Percentiles rank a stretch among this genome's conserved stretches.
These are phyloP conservation scores for Euura saliciscinereae DNA, from an alignment of 1,140 invertebrate species.

Conservation along the genomic window DNA sequence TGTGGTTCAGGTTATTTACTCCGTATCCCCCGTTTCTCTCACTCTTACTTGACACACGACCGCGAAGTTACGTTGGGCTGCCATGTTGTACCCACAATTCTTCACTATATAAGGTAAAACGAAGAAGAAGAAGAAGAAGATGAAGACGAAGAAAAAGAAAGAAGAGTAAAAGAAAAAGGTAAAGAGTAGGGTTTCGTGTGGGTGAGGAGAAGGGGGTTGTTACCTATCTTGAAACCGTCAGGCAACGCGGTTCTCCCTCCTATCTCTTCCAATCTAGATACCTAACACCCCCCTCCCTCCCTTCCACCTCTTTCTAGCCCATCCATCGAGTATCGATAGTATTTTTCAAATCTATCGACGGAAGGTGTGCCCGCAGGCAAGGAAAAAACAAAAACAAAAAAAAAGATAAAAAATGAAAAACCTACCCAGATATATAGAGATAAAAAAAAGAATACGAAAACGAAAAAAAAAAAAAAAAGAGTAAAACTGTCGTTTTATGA, in stretches of 20 bases:
- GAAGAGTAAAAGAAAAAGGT: too few relatives aligned
- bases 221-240: constrained; percentile 1
- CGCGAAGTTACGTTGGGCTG: neutral
- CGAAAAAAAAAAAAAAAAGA: neutral
- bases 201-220: neutral
- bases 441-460: neutral
- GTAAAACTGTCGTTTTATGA: constrained; percentile 1
- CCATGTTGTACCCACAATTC: constrained; percentile 4
- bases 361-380: neutral
- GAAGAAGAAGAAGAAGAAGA: too few relatives aligned
- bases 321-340: neutral
- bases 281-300: constrained; percentile 20
- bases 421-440: neutral
- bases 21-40: neutral
- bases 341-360: constrained; percentile 2
- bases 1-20: neutral
- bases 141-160: too few relatives aligned
- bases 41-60: neutral
- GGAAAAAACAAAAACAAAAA: neutral
- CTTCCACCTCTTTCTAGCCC: constrained; percentile 11
- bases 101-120: neutral
- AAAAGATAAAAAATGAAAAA: neutral
- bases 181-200: neutral
- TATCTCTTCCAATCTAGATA: constrained; percentile 5
- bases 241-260: neutral